Evolutionary conservation across 1,140 invertebrate genomes (phyloP).

Genomic region (Delia radicum): DNA sequence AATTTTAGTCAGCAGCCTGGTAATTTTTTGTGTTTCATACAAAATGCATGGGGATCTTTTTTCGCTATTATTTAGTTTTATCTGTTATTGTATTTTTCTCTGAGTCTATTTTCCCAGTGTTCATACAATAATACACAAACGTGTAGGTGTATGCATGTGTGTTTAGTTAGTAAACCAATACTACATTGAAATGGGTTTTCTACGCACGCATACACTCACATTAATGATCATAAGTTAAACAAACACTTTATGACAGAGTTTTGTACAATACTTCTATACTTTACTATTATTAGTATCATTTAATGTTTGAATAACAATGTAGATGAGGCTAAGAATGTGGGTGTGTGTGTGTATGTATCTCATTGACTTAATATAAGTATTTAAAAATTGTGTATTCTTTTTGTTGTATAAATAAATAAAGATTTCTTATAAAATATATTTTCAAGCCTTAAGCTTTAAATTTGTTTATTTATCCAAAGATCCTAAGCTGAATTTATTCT

Average conservation of each 20-base stretch:
- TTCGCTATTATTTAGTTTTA: no score
- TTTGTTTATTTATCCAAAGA: background rate
- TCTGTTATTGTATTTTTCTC: no score
- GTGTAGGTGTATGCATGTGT: no score
- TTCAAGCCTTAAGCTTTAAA: background rate
- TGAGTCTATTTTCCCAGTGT: no score
- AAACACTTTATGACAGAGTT: background rate
- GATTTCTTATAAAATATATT: background rate
- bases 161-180: no score
- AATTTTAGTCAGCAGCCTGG: no score
- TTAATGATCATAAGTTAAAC: background rate
- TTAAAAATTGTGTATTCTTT: background rate
- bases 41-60: no score
- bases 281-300: background rate
- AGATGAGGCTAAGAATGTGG: background rate
- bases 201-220: no score
- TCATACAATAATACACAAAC: no score
- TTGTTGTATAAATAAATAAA: background rate
- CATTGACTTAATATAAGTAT: background rate
- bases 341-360: background rate
- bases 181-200: no score
- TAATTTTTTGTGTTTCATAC: no score
- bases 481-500: background rate
- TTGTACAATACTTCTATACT: background rate
- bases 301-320: background rate